Evolutionary conservation across 1,140 invertebrate species (phyloP), one percentile per base, ranked within the genome.

Genomic region (Triops longicaudatus): DNA sequence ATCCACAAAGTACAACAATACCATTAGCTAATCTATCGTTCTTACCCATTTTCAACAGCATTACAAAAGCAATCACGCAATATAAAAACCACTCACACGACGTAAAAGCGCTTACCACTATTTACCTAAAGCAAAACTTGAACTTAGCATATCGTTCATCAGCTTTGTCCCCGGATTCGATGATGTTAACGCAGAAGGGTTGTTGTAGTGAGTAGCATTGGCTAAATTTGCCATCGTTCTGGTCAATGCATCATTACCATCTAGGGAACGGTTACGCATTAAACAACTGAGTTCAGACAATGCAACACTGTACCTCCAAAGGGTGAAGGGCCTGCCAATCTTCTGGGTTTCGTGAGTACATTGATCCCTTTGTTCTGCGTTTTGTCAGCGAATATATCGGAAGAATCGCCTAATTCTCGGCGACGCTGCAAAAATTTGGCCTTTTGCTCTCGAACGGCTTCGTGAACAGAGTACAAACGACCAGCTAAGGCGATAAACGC

Each of bases 401-500:
- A 90, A 41, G 87, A 87, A 81, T 95, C 93, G 79, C 92, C 91
- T 37, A 93, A 85, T 7, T 92, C 87, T 77, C 92, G 90, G 81
- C 91, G 92, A 26, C 92, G 84, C 71, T 94, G 88, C 0, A 94
- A 83, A 82, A 93, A 95, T 73, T 93, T 90, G 79, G 93, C 91
- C 83, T 95, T 95, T 81, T 93, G 92, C 77, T 89, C 88, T 80
- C 90, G 85, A 26, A 86, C 83, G 76, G 82, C 79, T 79, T 86
- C 85, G 83, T 96, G 93, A 1, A 94, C 88, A 1, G 89, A 88
- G 81, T 96, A 93, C 26, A 96, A 82, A 75, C 91, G 89, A 0
- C 93, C 93, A 73, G 94, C 94, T 77, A 96, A 85, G 4, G 93
- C 91, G 26, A 96, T 89, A 79, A 96, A 90, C 4, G 91, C 92